Conservation (phyloP, 2,888 invertebrate species). For the Leptinotarsa rubiginosa region DNA sequence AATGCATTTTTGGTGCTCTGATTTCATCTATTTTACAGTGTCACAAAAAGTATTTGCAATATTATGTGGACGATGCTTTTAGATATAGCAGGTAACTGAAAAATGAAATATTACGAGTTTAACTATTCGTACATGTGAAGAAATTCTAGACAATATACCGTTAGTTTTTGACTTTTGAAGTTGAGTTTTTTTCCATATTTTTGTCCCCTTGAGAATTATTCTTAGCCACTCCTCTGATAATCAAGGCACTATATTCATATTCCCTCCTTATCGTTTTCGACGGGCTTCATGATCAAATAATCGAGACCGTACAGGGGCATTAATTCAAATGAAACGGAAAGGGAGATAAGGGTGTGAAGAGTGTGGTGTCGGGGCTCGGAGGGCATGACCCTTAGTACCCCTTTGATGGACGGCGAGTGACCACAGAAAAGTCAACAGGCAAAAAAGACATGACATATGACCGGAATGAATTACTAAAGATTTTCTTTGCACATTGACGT, state of each 20-base stretch:
- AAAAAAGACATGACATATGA: not conserved
- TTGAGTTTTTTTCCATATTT: not conserved
- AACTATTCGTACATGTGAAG: too few species aligned
- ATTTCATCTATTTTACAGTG: too few species aligned
- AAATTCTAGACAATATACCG: too few species aligned
- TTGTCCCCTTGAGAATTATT: not conserved
- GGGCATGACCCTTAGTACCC: conserved; percentile 25
- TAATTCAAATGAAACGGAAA: conserved; percentile 23
- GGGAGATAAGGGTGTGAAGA: conserved; percentile 26
- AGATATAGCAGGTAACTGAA: too few species aligned
- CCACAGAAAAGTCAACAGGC: conserved; percentile 16
- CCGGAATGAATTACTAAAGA: not conserved
- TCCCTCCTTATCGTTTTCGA: conserved; percentile 7
- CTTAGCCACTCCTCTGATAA: not conserved
- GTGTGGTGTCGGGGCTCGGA: conserved; percentile 10
- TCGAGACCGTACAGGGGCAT: conserved; percentile 22
- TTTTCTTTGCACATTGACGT: not conserved
- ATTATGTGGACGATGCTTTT: too few species aligned
- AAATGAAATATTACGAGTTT: too few species aligned
- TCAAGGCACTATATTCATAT: conserved; percentile 16
- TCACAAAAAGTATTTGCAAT: too few species aligned
- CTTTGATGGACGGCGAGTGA: conserved; percentile 20
- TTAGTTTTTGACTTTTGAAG: not conserved
- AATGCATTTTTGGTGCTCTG: too few species aligned
- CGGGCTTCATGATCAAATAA: conserved; percentile 18